Evolutionary conservation across 2,888 invertebrate species (phyloP), one percentile per base, ranked within the genome.

Genomic region (Brachynemurus nebulosus): DNA sequence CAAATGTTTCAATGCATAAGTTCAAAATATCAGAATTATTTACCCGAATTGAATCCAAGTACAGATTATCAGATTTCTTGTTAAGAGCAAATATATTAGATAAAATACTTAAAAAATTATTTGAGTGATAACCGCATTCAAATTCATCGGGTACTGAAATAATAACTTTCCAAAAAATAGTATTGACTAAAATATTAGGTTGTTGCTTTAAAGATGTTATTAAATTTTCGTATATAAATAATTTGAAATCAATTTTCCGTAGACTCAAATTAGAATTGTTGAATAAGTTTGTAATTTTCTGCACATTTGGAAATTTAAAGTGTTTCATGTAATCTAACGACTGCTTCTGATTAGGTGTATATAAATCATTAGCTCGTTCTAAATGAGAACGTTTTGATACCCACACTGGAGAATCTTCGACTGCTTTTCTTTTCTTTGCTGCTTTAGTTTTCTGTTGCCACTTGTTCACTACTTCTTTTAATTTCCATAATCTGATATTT

Each of bases 111-210:
- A 68, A 64, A 40, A 72, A 54, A 48, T 70, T 61, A 52, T 71
- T 61, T 47, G 66, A 65, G 46, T 58, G 62, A 46, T 64, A 55
- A 12, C 68, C 50, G 59, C 23, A 67, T 55, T 70, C 66, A 17
- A 58, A 57, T 39, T 64, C 52, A 49, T 70, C 66, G 2, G 78
- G 74, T 44, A 75, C 66, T 6, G 76, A 72, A 40, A 80, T 57
- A 4, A 72, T 68, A 23, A 78, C 58, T 62, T 80, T 80, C 80
- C 80, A 80, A 52, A 62, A 71, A n/a, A 65, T 50, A 42, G 49
- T 49, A 27, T 44, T 44, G 16, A 44, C 44, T 16, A 44, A 23
- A 52, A 47, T 14, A 58, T 68, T n/a, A n/a, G n/a, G n/a, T n/a
- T n/a, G n/a, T n/a, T n/a, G n/a, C n/a, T n/a, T n/a, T n/a, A n/a